Evolutionary conservation across 2,888 invertebrate species (phyloP), one percentile per base, ranked within the genome.

Genomic region (Orthosia gracilis): DNA sequence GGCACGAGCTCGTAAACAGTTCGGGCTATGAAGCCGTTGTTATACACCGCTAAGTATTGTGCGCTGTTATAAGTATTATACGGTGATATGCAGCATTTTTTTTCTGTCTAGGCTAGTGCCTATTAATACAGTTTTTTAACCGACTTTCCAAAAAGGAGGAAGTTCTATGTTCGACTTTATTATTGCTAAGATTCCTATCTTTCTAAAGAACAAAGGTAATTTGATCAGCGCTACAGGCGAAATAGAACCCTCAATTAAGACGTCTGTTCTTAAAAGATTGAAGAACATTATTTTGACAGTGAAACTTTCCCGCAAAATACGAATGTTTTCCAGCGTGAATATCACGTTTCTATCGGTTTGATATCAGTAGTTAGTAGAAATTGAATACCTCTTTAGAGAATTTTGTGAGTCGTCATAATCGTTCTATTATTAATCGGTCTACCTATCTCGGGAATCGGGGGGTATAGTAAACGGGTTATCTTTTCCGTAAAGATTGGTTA

Each of bases 1-100:
- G 82, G 66, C 54, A 67, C 67, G 66, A 47, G 50, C 80, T 76
- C 69, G 62, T 76, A 70, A 67, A 77, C 52, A 67, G 54, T 63
- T 76, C 63, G 31, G 68, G 55, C 50, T 18, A 47, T 45, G 49
- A 58, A 49, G 58, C 76, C 57, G 83, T 55, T 69, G 67, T 64
- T 69, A 45, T 65, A 40, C 45, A 45, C 26, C 26, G 45, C 23
- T 54, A 69, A 63, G 47, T 73, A 83, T 75, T 23, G 67, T 65
- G 31, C 54, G 73, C 81, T 76, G 69, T 69, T 76, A 82, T 71
- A 65, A 58, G n/a, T 71, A 69, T 66, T 40, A 31, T 17, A 64
- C 21, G 59, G 61, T 45, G 26, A 57, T 52, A 62, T 64, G 31
- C 40, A 45, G 50, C 54, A 13, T 47, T n/a, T 15, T 76, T 61